Evolutionary conservation across 2,113 vertebrate genomes (phyloP).

Genomic region (Nicator chloris): DNA sequence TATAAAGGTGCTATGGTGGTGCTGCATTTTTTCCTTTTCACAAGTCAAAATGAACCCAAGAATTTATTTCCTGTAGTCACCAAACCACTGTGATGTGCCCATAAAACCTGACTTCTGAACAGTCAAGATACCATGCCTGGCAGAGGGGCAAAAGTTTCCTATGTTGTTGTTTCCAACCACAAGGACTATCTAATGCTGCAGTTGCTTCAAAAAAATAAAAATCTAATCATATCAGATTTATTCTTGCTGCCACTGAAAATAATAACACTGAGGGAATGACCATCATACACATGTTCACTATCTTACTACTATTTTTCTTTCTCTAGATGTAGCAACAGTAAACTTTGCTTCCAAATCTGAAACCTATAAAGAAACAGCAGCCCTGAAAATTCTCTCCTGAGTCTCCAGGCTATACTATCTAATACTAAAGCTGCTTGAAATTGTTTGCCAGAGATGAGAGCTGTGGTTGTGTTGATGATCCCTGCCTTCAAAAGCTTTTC

Average conservation of each 20-base stretch:
- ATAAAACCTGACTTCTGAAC: not conserved
- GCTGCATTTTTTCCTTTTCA: not conserved
- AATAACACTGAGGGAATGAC: not conserved
- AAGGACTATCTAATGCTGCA: not conserved
- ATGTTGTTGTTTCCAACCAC: not conserved
- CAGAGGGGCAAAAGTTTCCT: not conserved
- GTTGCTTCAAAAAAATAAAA: not conserved
- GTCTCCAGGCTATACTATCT: slow-evolving; percentile 30
- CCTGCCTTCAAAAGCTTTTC: slow-evolving; percentile 36
- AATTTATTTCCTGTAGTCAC: not conserved
- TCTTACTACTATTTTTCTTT: slow-evolving; percentile 1
- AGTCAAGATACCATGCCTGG: not conserved
- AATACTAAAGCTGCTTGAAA: slow-evolving; percentile 73
- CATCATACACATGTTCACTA: not conserved
- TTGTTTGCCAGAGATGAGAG: slow-evolving; percentile 55
- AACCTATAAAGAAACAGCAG: slow-evolving; percentile 20
- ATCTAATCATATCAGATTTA: not conserved
- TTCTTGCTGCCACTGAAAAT: not conserved
- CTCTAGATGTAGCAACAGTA: not conserved
- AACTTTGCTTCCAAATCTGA: slow-evolving; percentile 60
- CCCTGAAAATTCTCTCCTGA: slow-evolving; percentile 32
- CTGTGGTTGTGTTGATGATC: slow-evolving; percentile 59
- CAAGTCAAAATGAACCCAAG: not conserved
- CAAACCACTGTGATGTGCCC: not conserved
- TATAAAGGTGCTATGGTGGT: not conserved